Conservation (phyloP, 2,888 invertebrate species). For the Lasioglossum malachurum region DNA sequence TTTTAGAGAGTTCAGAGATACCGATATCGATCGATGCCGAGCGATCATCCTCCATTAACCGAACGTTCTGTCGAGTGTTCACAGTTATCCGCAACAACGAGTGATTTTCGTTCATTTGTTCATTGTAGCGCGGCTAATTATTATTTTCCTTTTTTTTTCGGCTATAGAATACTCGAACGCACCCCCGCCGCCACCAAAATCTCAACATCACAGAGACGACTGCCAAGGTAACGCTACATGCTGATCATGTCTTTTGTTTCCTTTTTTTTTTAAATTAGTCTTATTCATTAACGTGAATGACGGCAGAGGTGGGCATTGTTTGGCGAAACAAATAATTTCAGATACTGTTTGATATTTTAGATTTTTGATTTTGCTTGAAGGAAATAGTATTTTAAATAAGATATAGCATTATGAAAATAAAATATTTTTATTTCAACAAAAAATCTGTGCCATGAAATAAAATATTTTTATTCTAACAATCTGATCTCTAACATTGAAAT, state of each 20-base stretch:
- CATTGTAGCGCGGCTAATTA: slow-evolving; percentile 73
- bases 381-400: no score
- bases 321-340: no score
- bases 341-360: no score
- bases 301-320: no score
- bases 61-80: slow-evolving; percentile 43
- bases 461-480: no score
- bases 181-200: slow-evolving; percentile 84
- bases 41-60: slow-evolving; percentile 46
- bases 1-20: slow-evolving; percentile 41
- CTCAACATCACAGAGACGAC: slow-evolving; percentile 83
- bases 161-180: slow-evolving; percentile 84
- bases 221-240: slow-evolving; percentile 81
- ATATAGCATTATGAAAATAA: no score
- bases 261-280: background rate
- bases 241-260: slow-evolving; percentile 46
- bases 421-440: no score
- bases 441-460: no score
- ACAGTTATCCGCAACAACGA: slow-evolving; percentile 25
- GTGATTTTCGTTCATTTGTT: slow-evolving; percentile 37
- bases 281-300: background rate
- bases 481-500: no score
- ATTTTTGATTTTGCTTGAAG: no score
- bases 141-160: slow-evolving; percentile 76
- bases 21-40: slow-evolving; percentile 77